Percentiles rank a stretch among this genome's conserved stretches.
Conservation (phyloP, 2,113 vertebrate species). For the Bos javanicus region DNA sequence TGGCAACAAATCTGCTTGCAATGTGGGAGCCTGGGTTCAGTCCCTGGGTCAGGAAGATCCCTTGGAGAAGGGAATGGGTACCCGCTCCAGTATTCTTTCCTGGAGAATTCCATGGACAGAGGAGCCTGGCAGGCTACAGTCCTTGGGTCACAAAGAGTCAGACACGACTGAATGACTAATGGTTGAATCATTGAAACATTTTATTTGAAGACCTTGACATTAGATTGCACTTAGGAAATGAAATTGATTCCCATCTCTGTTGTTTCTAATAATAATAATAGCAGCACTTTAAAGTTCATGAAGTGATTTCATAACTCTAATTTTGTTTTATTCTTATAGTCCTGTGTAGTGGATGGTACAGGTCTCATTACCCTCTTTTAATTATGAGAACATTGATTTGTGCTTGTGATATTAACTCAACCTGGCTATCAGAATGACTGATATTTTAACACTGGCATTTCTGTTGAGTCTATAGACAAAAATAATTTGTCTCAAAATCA, state of each 20-base stretch:
- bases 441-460: slow-evolving; percentile 23
- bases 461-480: background rate
- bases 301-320: background rate
- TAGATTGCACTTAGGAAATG: slow-evolving; percentile 15
- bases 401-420: background rate
- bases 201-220: background rate
- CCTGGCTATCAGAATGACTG: background rate
- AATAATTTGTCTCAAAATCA: background rate
- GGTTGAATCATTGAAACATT: background rate
- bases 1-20: too few relatives aligned
- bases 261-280: slow-evolving; percentile 3
- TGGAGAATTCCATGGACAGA: too few relatives aligned
- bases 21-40: too few relatives aligned
- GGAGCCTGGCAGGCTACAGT: too few relatives aligned
- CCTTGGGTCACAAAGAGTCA: too few relatives aligned
- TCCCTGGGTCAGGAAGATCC: too few relatives aligned
- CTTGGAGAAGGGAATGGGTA: too few relatives aligned
- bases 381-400: background rate
- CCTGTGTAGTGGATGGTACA: background rate
- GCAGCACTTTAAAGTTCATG: background rate
- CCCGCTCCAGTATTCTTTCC: too few relatives aligned
- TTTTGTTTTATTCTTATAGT: background rate
- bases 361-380: background rate
- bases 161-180: too few relatives aligned
- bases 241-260: background rate